phyloP scores from a whole-genome alignment of 1,140 invertebrate genomes.

The Aphidius gifuensis region DNA sequence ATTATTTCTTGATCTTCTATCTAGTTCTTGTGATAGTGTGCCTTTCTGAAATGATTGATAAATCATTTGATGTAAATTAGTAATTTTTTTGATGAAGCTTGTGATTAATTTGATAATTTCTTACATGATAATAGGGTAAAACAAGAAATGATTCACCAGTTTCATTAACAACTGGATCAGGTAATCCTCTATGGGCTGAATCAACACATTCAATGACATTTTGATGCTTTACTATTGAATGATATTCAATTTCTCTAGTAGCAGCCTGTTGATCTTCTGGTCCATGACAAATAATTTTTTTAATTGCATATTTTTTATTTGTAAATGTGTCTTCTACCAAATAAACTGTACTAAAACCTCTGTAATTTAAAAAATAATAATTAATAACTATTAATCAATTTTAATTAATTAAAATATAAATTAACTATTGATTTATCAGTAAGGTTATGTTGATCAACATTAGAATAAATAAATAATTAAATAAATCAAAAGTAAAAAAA shows the following conservation, averaged over 20 bases:
- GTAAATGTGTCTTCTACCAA: conserved; percentile 73
- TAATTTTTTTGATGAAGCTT: neutral
- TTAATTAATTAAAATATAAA: neutral
- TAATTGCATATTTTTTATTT: conserved; percentile 73
- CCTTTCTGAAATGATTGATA: conserved; percentile 59
- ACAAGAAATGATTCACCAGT: conserved; percentile 75
- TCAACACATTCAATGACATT: conserved; percentile 78
- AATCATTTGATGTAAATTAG: neutral
- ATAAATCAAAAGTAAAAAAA: conserved; percentile 3
- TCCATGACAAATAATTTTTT: conserved; percentile 78
- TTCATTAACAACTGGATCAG: conserved; percentile 66
- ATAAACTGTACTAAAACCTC: conserved; percentile 81
- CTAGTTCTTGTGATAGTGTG: conserved; percentile 71
- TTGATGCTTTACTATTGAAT: conserved; percentile 67
- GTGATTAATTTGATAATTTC: conserved; percentile 13
- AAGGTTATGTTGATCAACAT: neutral
- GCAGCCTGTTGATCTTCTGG: conserved; percentile 75
- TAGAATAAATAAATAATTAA: too few relatives aligned
- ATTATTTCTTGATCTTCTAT: conserved; percentile 57
- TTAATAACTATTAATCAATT: conserved; percentile 11
- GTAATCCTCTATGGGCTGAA: conserved; percentile 62
- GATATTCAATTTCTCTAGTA: conserved; percentile 73
- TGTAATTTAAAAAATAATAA: conserved; percentile 47
- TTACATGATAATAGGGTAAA: conserved; percentile 74
- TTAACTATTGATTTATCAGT: neutral